Percentiles rank a stretch among this genome's conserved stretches.
Evolutionary conservation across 2,797 vertebrate genomes (phyloP).

Genomic region (Dallia pectoralis): DNA sequence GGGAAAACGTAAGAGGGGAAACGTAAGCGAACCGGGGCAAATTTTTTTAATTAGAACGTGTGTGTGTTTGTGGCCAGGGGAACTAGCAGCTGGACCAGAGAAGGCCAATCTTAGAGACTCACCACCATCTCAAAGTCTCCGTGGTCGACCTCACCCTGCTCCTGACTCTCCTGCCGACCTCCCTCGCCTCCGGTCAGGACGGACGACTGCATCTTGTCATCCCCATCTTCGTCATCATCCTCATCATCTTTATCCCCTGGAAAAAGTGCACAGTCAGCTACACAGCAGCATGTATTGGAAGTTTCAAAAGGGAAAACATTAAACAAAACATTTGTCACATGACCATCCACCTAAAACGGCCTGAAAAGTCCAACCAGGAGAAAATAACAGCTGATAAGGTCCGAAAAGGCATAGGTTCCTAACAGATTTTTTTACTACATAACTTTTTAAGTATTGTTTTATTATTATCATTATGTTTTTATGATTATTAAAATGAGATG

Average conservation of each 20-base stretch:
- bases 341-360: too few relatives aligned
- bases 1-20: not conserved
- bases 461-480: too few relatives aligned
- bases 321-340: too few relatives aligned
- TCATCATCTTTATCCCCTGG: constrained; percentile 98
- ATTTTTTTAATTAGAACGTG: too few relatives aligned
- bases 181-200: constrained; percentile 87
- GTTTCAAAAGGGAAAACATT: too few relatives aligned
- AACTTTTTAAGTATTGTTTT: too few relatives aligned
- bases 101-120: constrained; percentile 54
- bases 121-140: constrained; percentile 99
- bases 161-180: constrained; percentile 91
- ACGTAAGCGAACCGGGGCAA: too few relatives aligned
- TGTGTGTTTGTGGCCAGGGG: not conserved
- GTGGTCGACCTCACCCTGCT: constrained; percentile 94
- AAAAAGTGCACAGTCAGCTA: not conserved
- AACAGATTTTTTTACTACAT: too few relatives aligned
- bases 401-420: too few relatives aligned
- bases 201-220: constrained; percentile 94
- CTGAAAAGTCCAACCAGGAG: too few relatives aligned
- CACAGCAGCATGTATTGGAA: not conserved
- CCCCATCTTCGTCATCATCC: constrained; percentile 92
- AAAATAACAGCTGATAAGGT: too few relatives aligned
- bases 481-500: not conserved
- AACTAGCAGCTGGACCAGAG: not conserved